A percentile compares a stretch with the other conserved stretches of the same genome.
Conservation (phyloP, 2,888 invertebrate genomes). For the Dastarcus helophoroides region DNA sequence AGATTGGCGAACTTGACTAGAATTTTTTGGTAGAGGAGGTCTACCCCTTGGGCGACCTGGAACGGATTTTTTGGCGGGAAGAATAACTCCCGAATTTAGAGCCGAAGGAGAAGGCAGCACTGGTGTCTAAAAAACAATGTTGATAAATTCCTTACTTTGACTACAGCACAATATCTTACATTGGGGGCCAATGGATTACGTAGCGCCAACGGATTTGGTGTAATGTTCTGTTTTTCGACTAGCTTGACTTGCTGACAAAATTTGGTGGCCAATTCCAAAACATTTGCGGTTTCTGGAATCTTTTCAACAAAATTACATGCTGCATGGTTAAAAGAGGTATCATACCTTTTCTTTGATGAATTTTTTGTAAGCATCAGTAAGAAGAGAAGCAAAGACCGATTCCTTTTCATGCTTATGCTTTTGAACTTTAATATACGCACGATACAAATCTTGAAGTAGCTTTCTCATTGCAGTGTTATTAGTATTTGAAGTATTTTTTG, state of each 20-base stretch:
- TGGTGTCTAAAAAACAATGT: conserved; percentile 17
- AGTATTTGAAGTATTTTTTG: conserved; percentile 37
- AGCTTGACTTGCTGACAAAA: conserved; percentile 55
- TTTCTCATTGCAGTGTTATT: conserved; percentile 33
- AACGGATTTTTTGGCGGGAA: conserved; percentile 18
- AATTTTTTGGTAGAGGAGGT: conserved; percentile 37
- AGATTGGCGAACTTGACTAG: conserved; percentile 22
- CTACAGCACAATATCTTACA: too few species aligned
- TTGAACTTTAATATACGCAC: conserved; percentile 56
- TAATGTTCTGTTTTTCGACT: conserved; percentile 36
- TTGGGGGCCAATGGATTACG: conserved; percentile 18
- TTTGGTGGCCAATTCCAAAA: conserved; percentile 57
- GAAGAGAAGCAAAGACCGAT: conserved; percentile 47
- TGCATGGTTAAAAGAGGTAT: conserved; percentile 4
- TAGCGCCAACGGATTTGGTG: conserved; percentile 13
- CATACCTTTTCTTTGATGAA: conserved; percentile 46
- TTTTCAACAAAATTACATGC: too few species aligned
- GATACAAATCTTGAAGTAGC: conserved; percentile 48
- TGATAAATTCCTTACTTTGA: too few species aligned
- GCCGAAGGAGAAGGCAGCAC: conserved; percentile 19
- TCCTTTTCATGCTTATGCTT: conserved; percentile 51
- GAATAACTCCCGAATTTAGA: conserved; percentile 12
- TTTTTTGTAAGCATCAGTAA: conserved; percentile 60
- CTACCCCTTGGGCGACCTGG: conserved; percentile 40
- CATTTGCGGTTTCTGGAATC: conserved; percentile 48